Conservation (phyloP, 1,140 invertebrate genomes). For the Drosophila varians region DNA sequence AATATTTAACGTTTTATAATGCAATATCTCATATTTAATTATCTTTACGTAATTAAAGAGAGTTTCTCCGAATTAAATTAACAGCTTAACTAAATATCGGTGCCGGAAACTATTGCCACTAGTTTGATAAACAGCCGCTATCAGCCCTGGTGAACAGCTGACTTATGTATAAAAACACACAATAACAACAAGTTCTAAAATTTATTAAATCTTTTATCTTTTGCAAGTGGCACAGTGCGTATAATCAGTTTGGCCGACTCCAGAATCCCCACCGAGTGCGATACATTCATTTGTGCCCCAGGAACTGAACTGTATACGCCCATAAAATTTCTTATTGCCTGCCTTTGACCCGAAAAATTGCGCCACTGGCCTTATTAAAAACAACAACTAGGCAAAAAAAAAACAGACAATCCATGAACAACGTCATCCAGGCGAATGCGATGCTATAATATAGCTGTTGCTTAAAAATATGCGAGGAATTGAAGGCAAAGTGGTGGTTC, state of each 20-base stretch:
- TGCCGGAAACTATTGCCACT: not conserved
- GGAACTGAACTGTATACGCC: not conserved
- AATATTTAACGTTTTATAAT: too few species aligned
- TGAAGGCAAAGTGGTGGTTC: constrained; percentile 92
- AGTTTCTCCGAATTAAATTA: not conserved
- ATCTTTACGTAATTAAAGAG: not conserved
- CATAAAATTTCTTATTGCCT: not conserved
- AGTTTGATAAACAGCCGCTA: not conserved
- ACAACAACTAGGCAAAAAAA: constrained; percentile 9
- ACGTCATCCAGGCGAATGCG: constrained; percentile 29
- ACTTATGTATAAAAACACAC: constrained; percentile 16
- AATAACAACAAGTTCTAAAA: constrained; percentile 51
- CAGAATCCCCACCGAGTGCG: constrained; percentile 15
- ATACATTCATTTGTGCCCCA: constrained; percentile 17
- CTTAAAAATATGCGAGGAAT: constrained; percentile 87
- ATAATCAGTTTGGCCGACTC: constrained; percentile 4
- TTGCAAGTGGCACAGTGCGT: constrained; percentile 30
- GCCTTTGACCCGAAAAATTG: not conserved
- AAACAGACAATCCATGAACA: constrained; percentile 2
- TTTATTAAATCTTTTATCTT: constrained; percentile 55
- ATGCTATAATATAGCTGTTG: constrained; percentile 35
- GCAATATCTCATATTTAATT: too few species aligned
- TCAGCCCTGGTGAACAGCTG: constrained; percentile 53
- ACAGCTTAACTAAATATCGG: not conserved
- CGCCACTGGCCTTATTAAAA: constrained; percentile 20